phyloP scores from a whole-genome alignment of 2,888 invertebrate genomes.

The Cremastobaeus sp. region DNA sequence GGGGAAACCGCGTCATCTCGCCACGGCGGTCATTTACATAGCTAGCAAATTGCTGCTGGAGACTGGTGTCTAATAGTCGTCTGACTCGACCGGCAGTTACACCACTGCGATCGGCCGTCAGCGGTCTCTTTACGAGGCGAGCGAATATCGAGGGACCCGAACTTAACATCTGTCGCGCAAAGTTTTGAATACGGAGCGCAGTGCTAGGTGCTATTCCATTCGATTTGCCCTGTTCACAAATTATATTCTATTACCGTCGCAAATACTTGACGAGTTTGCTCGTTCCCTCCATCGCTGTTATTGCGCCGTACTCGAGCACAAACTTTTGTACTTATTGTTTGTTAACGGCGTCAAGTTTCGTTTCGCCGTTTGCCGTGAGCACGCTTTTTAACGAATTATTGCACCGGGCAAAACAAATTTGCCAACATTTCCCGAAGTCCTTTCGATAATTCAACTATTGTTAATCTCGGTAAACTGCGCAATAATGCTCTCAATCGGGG shows the following conservation, averaged over 20 bases:
- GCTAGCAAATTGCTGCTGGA: constrained; percentile 57
- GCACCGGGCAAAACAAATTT: no score
- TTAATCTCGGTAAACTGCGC: no score
- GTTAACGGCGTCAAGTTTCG: constrained; percentile 11
- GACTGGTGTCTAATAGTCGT: constrained; percentile 55
- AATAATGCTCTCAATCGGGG: no score
- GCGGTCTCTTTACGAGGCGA: constrained; percentile 47
- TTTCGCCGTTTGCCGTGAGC: background rate
- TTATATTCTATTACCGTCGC: constrained; percentile 34
- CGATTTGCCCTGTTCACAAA: constrained; percentile 34
- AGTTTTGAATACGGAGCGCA: constrained; percentile 47
- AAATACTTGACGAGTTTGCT: constrained; percentile 33
- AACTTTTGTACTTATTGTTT: constrained; percentile 20
- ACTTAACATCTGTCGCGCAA: constrained; percentile 58
- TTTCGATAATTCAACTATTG: no score
- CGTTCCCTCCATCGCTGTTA: constrained; percentile 18
- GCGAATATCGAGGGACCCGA: constrained; percentile 52
- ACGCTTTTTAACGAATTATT: no score
- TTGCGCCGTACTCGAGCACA: background rate
- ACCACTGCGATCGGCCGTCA: constrained; percentile 58
- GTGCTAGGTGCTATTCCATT: constrained; percentile 38
- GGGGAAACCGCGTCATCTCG: constrained; percentile 53
- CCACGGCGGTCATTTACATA: constrained; percentile 57
- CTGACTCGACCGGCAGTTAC: constrained; percentile 59
- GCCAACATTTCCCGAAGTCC: no score